Conservation (phyloP, 2,888 invertebrate genomes). For the Falcaria lacertinaria region DNA sequence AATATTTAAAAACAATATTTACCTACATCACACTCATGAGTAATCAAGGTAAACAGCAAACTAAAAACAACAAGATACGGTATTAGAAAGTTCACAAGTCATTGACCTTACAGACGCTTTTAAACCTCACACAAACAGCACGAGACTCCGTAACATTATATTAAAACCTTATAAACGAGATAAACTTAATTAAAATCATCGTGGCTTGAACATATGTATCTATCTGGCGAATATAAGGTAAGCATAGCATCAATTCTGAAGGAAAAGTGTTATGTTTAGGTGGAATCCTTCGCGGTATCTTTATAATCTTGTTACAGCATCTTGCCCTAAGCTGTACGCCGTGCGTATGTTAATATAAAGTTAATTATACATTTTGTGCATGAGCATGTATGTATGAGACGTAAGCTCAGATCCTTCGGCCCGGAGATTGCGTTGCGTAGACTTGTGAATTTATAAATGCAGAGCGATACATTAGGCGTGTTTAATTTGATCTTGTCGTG, state of each 20-base stretch:
- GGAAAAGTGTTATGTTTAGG: constrained; percentile 17
- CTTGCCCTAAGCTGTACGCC: constrained; percentile 16
- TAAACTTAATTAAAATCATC: constrained; percentile 4
- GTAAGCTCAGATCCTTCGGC: constrained; percentile 41
- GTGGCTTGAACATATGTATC: not conserved
- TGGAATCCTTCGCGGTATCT: constrained; percentile 35
- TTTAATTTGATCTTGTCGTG: not conserved
- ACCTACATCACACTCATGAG: too few relatives aligned
- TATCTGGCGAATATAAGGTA: not conserved
- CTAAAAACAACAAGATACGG: too few relatives aligned
- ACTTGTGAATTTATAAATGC: constrained; percentile 41
- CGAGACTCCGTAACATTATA: not conserved
- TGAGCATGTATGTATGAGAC: constrained; percentile 48
- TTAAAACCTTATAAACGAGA: not conserved
- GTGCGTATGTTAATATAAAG: constrained; percentile 57
- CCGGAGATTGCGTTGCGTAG: constrained; percentile 43
- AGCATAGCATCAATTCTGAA: constrained; percentile 6
- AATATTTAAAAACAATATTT: too few relatives aligned
- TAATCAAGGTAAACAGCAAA: not conserved
- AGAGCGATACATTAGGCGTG: constrained; percentile 17
- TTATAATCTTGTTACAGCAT: constrained; percentile 39
- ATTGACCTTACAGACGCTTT: too few relatives aligned
- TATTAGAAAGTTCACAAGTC: not conserved
- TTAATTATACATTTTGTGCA: constrained; percentile 70
- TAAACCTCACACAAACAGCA: not conserved